Conservation (phyloP, 2,113 vertebrate genomes). For the Pardalotus punctatus region DNA sequence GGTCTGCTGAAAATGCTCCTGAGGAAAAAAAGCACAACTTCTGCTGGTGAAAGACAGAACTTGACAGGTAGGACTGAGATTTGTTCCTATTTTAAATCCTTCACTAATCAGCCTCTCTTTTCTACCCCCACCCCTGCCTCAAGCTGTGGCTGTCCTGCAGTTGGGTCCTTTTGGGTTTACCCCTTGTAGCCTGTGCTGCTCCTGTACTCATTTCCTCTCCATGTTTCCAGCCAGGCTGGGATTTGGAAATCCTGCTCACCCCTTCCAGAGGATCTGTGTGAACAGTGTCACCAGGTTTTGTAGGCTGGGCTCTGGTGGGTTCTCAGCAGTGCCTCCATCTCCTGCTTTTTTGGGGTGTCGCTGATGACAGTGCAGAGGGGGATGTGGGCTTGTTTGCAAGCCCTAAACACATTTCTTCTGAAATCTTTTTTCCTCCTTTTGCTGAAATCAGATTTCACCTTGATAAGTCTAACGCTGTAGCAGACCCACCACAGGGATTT, state of each 20-base stretch:
- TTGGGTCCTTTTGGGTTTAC: neutral
- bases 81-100: neutral
- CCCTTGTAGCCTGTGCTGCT: neutral
- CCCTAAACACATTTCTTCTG: neutral
- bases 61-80: neutral
- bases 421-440: neutral
- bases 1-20: neutral
- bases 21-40: neutral
- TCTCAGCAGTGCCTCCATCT: neutral
- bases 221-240: neutral
- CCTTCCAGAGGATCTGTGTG: neutral
- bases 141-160: neutral
- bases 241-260: neutral
- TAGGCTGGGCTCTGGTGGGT: no score
- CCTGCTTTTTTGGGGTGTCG: neutral
- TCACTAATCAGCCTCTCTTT: neutral
- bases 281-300: neutral
- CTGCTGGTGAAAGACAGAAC: neutral
- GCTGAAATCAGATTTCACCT: neutral
- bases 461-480: neutral
- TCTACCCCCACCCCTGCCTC: neutral
- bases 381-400: neutral
- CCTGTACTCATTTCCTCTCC: neutral
- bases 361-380: neutral
- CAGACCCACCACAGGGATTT: neutral